Evolutionary conservation across 2,888 invertebrate species (phyloP).

Genomic region (Limnephilus rhombicus): DNA sequence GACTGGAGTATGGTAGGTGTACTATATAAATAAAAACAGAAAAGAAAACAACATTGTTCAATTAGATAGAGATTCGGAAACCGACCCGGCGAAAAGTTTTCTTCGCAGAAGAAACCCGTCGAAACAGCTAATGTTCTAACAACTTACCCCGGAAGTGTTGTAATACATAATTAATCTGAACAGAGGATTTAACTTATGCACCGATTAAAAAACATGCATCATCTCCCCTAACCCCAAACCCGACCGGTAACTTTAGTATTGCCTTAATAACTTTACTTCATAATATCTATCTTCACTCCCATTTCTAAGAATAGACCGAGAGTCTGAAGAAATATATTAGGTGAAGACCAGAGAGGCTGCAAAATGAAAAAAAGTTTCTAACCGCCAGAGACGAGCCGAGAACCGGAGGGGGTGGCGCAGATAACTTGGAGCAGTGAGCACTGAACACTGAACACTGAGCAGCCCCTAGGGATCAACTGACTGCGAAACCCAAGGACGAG

Average conservation of each 20-base stretch:
- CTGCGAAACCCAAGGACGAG: not conserved
- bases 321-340: not conserved
- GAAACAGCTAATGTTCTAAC: too few relatives aligned
- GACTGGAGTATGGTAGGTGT: too few relatives aligned
- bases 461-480: not conserved
- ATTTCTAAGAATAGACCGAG: too few relatives aligned
- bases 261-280: not conserved
- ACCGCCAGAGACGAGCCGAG: not conserved
- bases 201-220: not conserved
- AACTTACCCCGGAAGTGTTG: too few relatives aligned
- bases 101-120: too few relatives aligned
- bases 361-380: not conserved
- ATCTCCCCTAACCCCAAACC: not conserved
- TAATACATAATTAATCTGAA: too few relatives aligned
- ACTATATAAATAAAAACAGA: not conserved
- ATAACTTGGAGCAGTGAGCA: not conserved
- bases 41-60: not conserved
- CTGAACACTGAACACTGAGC: too few relatives aligned
- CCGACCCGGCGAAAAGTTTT: too few relatives aligned
- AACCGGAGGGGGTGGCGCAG: not conserved
- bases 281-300: too few relatives aligned
- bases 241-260: not conserved
- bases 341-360: not conserved
- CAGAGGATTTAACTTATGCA: too few relatives aligned
- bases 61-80: too few relatives aligned